phyloP scores from a whole-genome alignment of 2,888 invertebrate genomes.

The Drosophila neonasuta region DNA sequence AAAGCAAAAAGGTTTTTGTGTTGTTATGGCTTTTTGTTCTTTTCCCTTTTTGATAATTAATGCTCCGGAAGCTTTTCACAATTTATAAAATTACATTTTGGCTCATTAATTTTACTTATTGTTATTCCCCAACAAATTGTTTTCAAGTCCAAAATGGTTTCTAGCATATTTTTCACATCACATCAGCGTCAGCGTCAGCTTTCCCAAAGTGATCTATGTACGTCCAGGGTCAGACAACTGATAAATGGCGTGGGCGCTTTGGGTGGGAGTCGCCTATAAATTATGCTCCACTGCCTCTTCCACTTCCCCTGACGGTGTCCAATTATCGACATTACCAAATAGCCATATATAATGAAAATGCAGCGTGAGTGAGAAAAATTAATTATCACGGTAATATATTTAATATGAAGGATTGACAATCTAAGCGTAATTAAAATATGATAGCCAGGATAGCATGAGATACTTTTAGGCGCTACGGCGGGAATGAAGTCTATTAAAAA shows the following conservation, averaged over 20 bases:
- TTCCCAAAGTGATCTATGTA: slow-evolving; percentile 48
- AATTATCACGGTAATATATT: slow-evolving; percentile 18
- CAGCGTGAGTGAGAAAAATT: slow-evolving; percentile 10
- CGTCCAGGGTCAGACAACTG: slow-evolving; percentile 47
- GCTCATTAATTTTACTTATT: slow-evolving; percentile 77
- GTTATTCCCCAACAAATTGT: slow-evolving; percentile 60
- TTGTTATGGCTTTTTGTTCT: slow-evolving; percentile 10
- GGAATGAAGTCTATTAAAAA: not conserved
- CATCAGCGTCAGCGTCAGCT: slow-evolving; percentile 28
- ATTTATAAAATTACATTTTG: slow-evolving; percentile 74
- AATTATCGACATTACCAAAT: slow-evolving; percentile 55
- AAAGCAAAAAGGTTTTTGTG: slow-evolving; percentile 30
- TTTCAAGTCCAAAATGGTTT: slow-evolving; percentile 56
- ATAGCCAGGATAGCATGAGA: not conserved
- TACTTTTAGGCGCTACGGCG: not conserved
- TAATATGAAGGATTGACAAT: not conserved
- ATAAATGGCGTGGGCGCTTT: slow-evolving; percentile 47
- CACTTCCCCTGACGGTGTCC: slow-evolving; percentile 13
- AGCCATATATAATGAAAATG: slow-evolving; percentile 41
- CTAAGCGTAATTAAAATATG: not conserved
- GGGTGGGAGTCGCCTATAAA: slow-evolving; percentile 47
- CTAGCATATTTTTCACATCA: slow-evolving; percentile 54
- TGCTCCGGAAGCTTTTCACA: slow-evolving; percentile 74
- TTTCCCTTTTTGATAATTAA: slow-evolving; percentile 58
- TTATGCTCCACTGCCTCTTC: slow-evolving; percentile 37